A percentile compares a stretch with the other conserved stretches of the same genome.
Conservation (phyloP, 2,888 invertebrate species). For the Liopterus haemorrhoidalis region DNA sequence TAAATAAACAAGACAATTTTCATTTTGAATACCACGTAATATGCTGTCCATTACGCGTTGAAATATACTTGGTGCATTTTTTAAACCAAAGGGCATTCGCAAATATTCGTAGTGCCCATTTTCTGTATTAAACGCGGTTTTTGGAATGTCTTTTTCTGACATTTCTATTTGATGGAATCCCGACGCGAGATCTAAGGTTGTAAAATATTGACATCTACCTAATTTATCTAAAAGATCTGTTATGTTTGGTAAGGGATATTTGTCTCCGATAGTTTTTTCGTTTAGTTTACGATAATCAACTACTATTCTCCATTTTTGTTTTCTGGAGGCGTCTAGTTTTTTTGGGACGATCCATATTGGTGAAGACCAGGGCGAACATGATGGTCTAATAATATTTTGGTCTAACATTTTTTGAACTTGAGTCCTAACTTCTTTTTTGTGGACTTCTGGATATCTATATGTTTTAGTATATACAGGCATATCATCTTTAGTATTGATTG, state of each 20-base stretch:
- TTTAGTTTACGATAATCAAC: too few species aligned
- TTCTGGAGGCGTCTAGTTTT: too few species aligned
- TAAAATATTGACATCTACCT: constrained; percentile 24
- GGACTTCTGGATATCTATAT: too few species aligned
- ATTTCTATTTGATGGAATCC: constrained; percentile 33
- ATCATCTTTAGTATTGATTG: too few species aligned
- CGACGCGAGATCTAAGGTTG: constrained; percentile 29
- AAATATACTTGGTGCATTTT: constrained; percentile 31
- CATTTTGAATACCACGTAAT: neutral
- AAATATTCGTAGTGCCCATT: constrained; percentile 30
- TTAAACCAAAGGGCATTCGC: constrained; percentile 31
- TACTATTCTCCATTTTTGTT: too few species aligned
- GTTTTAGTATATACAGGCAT: too few species aligned
- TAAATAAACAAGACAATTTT: constrained; percentile 8
- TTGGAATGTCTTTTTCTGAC: constrained; percentile 23
- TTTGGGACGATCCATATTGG: too few species aligned
- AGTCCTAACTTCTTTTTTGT: too few species aligned
- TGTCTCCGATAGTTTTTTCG: constrained; percentile 32
- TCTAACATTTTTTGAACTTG: too few species aligned
- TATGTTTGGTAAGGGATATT: constrained; percentile 31
- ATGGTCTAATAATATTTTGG: too few species aligned
- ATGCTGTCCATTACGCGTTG: constrained; percentile 28
- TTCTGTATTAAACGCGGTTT: constrained; percentile 31
- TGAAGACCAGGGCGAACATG: too few species aligned
- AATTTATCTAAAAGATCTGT: constrained; percentile 20